phyloP scores from a whole-genome alignment of 2,113 vertebrate genomes.

The Mola mola region DNA sequence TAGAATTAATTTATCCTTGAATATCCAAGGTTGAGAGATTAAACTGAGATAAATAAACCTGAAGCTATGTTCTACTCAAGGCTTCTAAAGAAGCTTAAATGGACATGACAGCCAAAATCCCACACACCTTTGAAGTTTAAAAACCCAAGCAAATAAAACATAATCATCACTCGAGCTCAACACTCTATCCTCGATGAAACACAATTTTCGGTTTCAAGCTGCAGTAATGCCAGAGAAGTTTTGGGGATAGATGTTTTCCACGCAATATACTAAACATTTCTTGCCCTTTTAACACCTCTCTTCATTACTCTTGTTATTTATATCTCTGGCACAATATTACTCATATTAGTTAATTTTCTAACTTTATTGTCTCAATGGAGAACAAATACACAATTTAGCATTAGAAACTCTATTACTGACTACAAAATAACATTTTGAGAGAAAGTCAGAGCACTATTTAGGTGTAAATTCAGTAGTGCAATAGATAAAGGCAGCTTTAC shows the following conservation, averaged over 20 bases:
- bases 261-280: no score
- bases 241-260: no score
- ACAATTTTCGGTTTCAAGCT: no score
- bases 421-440: not conserved
- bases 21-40: constrained; percentile 41
- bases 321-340: no score
- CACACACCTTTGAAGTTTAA: not conserved
- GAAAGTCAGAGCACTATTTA: not conserved
- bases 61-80: not conserved
- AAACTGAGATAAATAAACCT: constrained; percentile 39
- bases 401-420: not conserved
- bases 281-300: no score
- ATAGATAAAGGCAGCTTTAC: constrained; percentile 52
- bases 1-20: constrained; percentile 19
- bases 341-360: no score
- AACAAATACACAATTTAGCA: not conserved
- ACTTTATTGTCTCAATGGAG: no score
- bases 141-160: constrained; percentile 17
- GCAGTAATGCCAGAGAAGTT: no score
- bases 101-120: not conserved
- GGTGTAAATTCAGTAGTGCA: constrained; percentile 27
- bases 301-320: no score
- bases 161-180: not conserved
- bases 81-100: constrained; percentile 46
- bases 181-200: constrained; percentile 1